These are phyloP conservation scores for Eristalis pertinax DNA, from an alignment of 2,888 invertebrate species.

Conservation along the genomic window DNA sequence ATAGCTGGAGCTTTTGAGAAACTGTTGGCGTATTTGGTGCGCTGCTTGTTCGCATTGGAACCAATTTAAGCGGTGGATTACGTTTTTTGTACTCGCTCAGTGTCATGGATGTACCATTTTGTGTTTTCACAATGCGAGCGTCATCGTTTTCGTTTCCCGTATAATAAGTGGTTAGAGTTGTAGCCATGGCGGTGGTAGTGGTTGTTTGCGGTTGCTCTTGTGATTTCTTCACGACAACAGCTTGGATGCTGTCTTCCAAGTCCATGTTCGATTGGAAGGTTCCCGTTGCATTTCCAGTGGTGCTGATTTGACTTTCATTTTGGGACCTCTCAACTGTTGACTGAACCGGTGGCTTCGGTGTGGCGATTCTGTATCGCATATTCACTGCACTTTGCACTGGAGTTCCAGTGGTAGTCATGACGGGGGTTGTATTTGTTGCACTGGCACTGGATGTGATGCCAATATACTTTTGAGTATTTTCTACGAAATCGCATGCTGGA, in stretches of 20 bases:
- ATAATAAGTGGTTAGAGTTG: conserved; percentile 78
- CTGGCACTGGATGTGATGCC: conserved; percentile 6
- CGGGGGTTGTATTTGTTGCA: conserved; percentile 20
- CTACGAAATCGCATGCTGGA: conserved; percentile 36
- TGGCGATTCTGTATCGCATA: conserved; percentile 30
- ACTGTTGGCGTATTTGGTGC: conserved; percentile 15
- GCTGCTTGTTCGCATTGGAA: conserved; percentile 45
- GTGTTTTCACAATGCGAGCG: conserved; percentile 76
- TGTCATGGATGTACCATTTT: conserved; percentile 78
- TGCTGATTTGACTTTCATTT: conserved; percentile 37
- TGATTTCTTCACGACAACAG: conserved; percentile 79
- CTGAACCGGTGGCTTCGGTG: background rate
- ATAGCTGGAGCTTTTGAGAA: conserved; percentile 72
- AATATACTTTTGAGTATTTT: conserved; percentile 28
- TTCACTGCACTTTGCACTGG: conserved; percentile 15
- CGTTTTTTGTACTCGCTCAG: conserved; percentile 79
- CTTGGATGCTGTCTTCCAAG: conserved; percentile 80
- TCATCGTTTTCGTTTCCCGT: conserved; percentile 77
- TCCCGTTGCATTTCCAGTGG: conserved; percentile 20
- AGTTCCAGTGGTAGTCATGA: conserved; percentile 32
- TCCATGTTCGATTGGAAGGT: conserved; percentile 75
- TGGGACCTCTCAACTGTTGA: conserved; percentile 8
- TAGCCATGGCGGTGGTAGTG: conserved; percentile 76
- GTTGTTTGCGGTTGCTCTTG: conserved; percentile 74
- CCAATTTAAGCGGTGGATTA: conserved; percentile 67